Evolutionary conservation across 2,797 vertebrate genomes (phyloP), one percentile per base, ranked within the genome.

Genomic region (Macroramphosus scolopax): DNA sequence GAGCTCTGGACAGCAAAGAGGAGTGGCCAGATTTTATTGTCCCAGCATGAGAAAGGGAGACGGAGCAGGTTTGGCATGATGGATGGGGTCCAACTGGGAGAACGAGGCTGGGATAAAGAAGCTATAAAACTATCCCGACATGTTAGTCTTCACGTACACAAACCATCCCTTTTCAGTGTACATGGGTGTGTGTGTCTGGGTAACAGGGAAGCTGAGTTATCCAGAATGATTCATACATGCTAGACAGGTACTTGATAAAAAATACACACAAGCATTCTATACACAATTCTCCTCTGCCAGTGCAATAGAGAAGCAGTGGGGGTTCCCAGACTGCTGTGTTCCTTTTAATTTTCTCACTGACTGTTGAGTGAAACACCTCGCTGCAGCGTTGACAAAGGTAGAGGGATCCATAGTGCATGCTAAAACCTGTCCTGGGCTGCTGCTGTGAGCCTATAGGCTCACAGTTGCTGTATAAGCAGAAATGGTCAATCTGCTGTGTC

Each of bases 41-140:
- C 63, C 64, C 65, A 51, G 65, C 78, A 80, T 78, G 73, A 74
- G 69, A 81, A 74, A 77, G 33, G 51, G 63, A 70, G 76, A 62
- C 61, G 52, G 49, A 45, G 65, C 73, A 54, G 60, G 54, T 69
- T 63, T 41, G 56, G 65, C 58, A 71, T 87, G 77, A 88, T 76
- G 65, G 80, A 88, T 80, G 57, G 61, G 56, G 34, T 72, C 75
- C 78, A 82, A 85, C 76, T 82, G 86, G 68, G 63, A 65, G 60
- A 73, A 37, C 34, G 31, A 55, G 49, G 60, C 50, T 40, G 57
- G 63, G 40, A 77, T 77, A 80, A 82, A 81, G 63, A 47, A 46
- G 38, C 34, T 37, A 64, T 83, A 79, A 83, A 81, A 73, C 60
- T 46, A 55, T 15, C 41, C 62, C 33, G 62, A 62, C 68, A 63